Evolutionary conservation across 2,888 invertebrate species (phyloP).

Genomic region (Leptopilina myrica): DNA sequence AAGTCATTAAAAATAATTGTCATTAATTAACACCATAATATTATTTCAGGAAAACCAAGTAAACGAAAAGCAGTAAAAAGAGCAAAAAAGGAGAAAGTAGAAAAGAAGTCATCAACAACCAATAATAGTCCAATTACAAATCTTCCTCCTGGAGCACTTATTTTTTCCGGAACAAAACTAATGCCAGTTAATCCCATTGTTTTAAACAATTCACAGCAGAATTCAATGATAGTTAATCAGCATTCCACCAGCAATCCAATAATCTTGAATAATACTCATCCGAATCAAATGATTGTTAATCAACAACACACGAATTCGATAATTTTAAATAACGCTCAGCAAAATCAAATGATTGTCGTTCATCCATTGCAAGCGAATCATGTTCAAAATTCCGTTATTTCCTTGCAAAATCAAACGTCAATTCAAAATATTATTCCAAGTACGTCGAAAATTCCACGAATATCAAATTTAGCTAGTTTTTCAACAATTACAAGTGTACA

Average conservation of each 20-base stretch:
- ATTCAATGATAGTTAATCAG: conserved; percentile 73
- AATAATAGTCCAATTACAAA: conserved; percentile 58
- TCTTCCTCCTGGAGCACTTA: conserved; percentile 69
- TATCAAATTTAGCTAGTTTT: conserved; percentile 65
- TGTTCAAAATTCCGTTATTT: conserved; percentile 68
- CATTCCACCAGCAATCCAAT: conserved; percentile 66
- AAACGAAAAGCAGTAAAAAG: conserved; percentile 54
- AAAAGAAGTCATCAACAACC: conserved; percentile 52
- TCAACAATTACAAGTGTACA: conserved; percentile 66
- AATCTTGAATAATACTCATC: conserved; percentile 70
- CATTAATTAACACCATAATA: conserved; percentile 2
- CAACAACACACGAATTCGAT: conserved; percentile 71
- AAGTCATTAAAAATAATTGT: background rate
- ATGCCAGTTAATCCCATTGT: conserved; percentile 73
- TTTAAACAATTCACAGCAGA: conserved; percentile 66
- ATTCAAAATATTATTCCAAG: conserved; percentile 56
- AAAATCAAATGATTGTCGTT: conserved; percentile 74
- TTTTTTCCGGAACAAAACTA: conserved; percentile 72
- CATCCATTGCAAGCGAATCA: conserved; percentile 68
- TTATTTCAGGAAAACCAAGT: conserved; percentile 54
- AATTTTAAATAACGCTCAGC: conserved; percentile 70
- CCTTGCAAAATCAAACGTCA: conserved; percentile 68
- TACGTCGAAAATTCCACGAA: conserved; percentile 8
- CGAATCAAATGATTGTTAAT: conserved; percentile 74
- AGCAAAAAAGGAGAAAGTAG: conserved; percentile 50